A percentile compares a stretch with the other conserved stretches of the same genome.
phyloP scores from a whole-genome alignment of 2,797 vertebrate genomes.

The Clarias laeviceps region DNA sequence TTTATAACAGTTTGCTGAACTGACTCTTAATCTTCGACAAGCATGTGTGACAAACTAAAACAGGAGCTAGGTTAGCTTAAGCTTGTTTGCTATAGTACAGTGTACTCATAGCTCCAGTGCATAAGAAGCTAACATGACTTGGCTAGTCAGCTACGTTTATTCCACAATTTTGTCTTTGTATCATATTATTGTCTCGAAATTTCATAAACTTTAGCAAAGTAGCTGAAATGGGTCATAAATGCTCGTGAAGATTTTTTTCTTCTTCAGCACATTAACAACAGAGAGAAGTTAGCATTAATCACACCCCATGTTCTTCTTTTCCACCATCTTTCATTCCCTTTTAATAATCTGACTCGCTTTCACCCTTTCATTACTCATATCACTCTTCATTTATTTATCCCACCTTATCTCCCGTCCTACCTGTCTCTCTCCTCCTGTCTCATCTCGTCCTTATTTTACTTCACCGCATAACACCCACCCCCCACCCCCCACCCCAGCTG shows the following conservation, averaged over 20 bases:
- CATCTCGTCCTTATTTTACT: not conserved
- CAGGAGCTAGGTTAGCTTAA: not conserved
- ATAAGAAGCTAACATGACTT: not conserved
- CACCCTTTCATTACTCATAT: constrained; percentile 20
- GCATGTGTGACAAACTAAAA: not conserved
- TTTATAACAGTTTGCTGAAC: not conserved
- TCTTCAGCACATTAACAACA: constrained; percentile 51
- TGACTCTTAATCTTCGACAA: not conserved
- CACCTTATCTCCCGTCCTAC: not conserved
- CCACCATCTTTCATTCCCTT: constrained; percentile 17
- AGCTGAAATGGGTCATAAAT: not conserved
- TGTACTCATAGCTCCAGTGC: not conserved
- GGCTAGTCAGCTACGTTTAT: not conserved
- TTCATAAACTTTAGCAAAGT: not conserved
- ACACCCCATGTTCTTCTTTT: constrained; percentile 5
- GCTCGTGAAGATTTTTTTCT: constrained; percentile 29
- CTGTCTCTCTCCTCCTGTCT: not conserved
- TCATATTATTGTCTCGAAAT: too few species aligned
- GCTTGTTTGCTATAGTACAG: not conserved
- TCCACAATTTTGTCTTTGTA: not conserved
- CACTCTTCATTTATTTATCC: constrained; percentile 13
- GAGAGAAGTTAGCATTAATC: constrained; percentile 34
- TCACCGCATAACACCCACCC: too few species aligned
- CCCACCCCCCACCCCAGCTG: not conserved
- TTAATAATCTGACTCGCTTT: constrained; percentile 19